Base-by-base conservation (phyloP, 2,113 vertebrate genomes). In the Zapus hudsonius region DNA sequence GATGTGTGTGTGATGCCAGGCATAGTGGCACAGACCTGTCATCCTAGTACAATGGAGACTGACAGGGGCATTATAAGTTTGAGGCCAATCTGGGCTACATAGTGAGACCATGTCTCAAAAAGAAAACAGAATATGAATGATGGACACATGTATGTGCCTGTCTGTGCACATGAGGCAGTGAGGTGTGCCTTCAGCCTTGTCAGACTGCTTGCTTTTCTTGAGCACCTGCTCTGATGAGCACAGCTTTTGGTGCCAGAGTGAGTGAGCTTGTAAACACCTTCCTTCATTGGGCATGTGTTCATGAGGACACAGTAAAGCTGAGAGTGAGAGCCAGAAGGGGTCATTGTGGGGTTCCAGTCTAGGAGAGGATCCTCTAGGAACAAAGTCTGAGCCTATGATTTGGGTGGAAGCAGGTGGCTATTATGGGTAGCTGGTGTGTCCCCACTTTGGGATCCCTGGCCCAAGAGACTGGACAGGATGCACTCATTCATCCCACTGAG, bases 281-380 rank as follows among this genome's bases (percentile, higher is more conserved):
- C 44, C 23, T 44, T 55, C 82, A 23, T 17, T 16, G 66, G 31
- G 23, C 7, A 3, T 25, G 23, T 47, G 42, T 17, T 83, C 80
- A 47, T 47, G 63, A 19, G 59, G 42, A 5, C 11, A 7, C 23
- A 7, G 7, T 47, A 0, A 38, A 44, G 7, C 3, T 0, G 5
- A 33, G 11, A 19, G 17, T 1, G 12, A 83, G 19, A 3, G 36
- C 6, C 0, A 7, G 85, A 63, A 20, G 22, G 2, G 22, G 27
- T 19, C 67, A 3, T 0, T 25, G 22, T 9, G 36, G 69, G 55
- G 33, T n/a, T 36, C 3, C 64, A 4, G 22, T n/a, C 74, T 78
- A 20, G 55, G 20, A 12, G 64, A 4, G 66, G 23, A 44, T 11
- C 59, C 59, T 59, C 59, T 13, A 3, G 10, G 10, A n/a, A 36